A percentile compares a stretch with the other conserved stretches of the same genome.
Evolutionary conservation across 2,797 vertebrate genomes (phyloP).

Genomic region (Cirrhinus mrigala): DNA sequence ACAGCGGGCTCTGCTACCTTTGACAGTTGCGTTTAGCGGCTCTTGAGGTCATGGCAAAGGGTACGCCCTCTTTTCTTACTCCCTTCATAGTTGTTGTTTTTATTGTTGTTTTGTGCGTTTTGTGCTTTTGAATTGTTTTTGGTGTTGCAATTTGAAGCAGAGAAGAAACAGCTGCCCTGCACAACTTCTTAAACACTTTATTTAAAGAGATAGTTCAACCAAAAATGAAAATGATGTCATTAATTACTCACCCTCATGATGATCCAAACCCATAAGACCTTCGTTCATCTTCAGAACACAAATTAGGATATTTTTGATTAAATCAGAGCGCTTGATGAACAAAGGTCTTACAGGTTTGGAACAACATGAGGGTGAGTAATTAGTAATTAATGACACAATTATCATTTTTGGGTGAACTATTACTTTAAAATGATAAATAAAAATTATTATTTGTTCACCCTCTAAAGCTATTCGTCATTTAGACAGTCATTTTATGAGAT

Average conservation of each 20-base stretch:
- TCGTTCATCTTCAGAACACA: too few species aligned
- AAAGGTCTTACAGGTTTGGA: too few species aligned
- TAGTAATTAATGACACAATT: too few species aligned
- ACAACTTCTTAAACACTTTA: background rate
- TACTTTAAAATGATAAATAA: background rate
- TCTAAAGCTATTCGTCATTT: background rate
- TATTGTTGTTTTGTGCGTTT: background rate
- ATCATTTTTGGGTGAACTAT: too few species aligned
- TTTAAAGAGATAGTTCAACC: background rate
- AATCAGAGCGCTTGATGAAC: too few species aligned
- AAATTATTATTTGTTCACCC: background rate
- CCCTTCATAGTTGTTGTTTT: conserved; percentile 51
- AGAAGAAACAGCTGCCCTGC: background rate
- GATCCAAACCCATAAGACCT: too few species aligned
- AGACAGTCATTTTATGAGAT: background rate
- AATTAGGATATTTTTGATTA: too few species aligned
- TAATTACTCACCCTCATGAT: too few species aligned
- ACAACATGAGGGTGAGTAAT: too few species aligned
- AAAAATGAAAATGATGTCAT: too few species aligned
- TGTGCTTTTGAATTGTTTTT: conserved; percentile 5
- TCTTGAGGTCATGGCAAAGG: conserved; percentile 80
- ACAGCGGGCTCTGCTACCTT: conserved; percentile 72
- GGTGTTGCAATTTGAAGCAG: background rate
- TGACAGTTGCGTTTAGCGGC: conserved; percentile 79
- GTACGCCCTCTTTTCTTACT: conserved; percentile 68